These are phyloP conservation scores for Tryphoninae sp. DNA, from an alignment of 2,888 invertebrate species.

Conservation along the genomic window DNA sequence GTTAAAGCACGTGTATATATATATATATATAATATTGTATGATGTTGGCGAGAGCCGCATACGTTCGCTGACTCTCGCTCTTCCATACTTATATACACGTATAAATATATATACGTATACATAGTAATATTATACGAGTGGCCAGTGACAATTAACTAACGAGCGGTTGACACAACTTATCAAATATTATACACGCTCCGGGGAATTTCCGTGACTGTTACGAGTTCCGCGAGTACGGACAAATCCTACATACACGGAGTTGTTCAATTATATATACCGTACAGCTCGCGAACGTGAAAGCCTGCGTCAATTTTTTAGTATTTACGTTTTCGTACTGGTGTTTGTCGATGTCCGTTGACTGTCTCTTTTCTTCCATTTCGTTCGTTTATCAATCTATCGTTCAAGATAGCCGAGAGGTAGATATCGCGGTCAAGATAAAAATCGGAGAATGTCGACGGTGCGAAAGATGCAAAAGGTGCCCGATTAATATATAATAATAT, in stretches of 20 bases:
- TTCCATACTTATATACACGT: conserved; percentile 43
- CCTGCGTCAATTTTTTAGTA: background rate
- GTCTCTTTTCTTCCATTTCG: background rate
- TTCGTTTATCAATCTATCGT: background rate
- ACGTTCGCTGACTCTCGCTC: conserved; percentile 45
- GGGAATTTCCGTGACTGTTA: conserved; percentile 65
- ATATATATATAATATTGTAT: background rate
- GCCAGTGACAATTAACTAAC: conserved; percentile 79
- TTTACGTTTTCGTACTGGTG: background rate
- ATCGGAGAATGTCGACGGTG: conserved; percentile 9
- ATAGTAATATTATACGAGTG: conserved; percentile 58
- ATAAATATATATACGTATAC: conserved; percentile 18
- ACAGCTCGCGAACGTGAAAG: conserved; percentile 13
- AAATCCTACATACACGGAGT: background rate
- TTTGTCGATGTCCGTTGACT: conserved; percentile 15
- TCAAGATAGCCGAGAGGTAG: conserved; percentile 20
- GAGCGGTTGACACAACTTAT: conserved; percentile 81
- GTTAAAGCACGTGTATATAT: conserved; percentile 32
- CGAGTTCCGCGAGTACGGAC: background rate
- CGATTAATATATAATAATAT: no score
- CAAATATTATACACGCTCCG: conserved; percentile 76
- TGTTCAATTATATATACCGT: conserved; percentile 32
- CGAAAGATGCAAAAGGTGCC: conserved; percentile 46
- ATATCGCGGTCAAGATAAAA: conserved; percentile 43
- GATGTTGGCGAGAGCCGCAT: conserved; percentile 10